A percentile compares a stretch with the other conserved stretches of the same genome.
Evolutionary conservation across 2,888 invertebrate genomes (phyloP).

Genomic region (Miltochrista miniata): DNA sequence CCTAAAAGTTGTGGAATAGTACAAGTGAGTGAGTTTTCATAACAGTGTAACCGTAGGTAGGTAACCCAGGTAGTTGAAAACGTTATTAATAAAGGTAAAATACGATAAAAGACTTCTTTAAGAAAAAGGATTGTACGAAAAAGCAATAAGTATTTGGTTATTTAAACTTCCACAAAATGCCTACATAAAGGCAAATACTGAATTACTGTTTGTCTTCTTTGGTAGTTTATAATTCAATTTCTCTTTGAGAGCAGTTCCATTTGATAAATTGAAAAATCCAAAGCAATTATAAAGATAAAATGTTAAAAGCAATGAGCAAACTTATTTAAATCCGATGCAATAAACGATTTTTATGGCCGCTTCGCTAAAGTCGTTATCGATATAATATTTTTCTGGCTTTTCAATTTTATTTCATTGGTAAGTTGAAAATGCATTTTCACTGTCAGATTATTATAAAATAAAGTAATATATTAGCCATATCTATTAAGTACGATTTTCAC

Average conservation of each 20-base stretch:
- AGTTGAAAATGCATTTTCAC: neutral
- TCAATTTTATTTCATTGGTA: neutral
- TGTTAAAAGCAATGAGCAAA: neutral
- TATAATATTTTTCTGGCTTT: neutral
- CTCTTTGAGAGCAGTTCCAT: neutral
- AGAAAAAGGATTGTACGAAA: too few species aligned
- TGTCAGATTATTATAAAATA: neutral
- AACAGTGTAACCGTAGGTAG: too few species aligned
- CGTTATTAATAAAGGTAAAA: too few species aligned
- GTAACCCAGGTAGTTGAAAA: too few species aligned
- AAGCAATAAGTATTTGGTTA: too few species aligned
- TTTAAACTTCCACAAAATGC: too few species aligned
- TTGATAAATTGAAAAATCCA: neutral
- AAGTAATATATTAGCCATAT: too few species aligned
- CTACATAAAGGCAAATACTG: too few species aligned
- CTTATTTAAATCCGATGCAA: neutral
- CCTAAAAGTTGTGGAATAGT: too few species aligned
- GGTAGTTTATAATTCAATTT: constrained; percentile 5
- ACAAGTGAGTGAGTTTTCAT: too few species aligned
- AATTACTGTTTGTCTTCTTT: neutral
- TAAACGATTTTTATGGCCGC: neutral
- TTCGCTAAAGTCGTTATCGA: constrained; percentile 2
- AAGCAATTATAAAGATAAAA: neutral
- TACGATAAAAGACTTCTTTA: too few species aligned
- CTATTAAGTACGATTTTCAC: too few species aligned